Conservation (phyloP, 2,888 invertebrate species). For the Pachliopta kotzebuea region DNA sequence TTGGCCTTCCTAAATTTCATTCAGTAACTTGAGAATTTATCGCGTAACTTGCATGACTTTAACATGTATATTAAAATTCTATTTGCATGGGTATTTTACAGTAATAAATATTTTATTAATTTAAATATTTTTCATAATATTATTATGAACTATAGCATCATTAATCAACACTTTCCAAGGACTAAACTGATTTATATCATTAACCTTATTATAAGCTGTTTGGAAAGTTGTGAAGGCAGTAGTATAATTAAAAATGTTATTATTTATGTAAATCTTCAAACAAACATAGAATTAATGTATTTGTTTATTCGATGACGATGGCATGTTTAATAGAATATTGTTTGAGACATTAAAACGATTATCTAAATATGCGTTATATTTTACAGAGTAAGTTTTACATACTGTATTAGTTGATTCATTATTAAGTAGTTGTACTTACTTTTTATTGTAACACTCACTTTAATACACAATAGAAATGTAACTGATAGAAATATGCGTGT, state of each 20-base stretch:
- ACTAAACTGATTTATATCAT: no score
- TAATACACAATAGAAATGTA: conserved; percentile 7
- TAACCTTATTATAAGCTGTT: no score
- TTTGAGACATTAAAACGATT: no score
- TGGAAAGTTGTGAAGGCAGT: no score
- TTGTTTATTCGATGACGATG: no score
- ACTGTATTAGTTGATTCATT: background rate
- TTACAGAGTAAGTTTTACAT: background rate
- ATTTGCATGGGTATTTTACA: background rate
- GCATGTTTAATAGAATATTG: no score
- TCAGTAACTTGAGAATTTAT: conserved; percentile 27
- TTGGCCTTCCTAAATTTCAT: conserved; percentile 27
- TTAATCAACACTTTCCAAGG: no score
- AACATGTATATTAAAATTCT: conserved; percentile 19
- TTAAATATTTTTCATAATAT: background rate
- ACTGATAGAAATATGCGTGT: conserved; percentile 10
- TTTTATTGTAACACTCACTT: background rate
- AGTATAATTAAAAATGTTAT: no score
- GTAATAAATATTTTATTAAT: background rate
- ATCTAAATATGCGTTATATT: no score
- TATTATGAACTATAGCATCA: background rate
- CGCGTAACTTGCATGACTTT: conserved; percentile 12
- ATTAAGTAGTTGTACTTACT: background rate
- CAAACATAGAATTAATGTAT: no score
- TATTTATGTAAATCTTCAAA: no score